Base-by-base conservation (phyloP, 2,888 invertebrate species). In the Lathronympha strigana region DNA sequence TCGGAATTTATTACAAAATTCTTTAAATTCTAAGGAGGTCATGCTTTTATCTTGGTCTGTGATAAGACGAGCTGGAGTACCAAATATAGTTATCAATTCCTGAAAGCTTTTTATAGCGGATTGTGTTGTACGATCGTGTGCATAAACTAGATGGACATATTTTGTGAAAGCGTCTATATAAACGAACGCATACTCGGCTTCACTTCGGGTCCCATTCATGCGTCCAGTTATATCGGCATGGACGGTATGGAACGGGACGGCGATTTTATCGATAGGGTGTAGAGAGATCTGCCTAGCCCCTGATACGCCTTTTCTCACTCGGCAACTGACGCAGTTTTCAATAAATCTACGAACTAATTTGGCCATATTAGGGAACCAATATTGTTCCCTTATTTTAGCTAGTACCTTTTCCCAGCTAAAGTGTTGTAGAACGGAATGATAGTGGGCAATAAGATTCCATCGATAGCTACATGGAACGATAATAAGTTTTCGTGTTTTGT, bases 161-260 rank as follows among this genome's bases (percentile, higher is more conserved):
- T 70, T 70, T 8, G 58, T 67, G 28, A 67, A 68, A 0, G 19
- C 69, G 13, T 68, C 63, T 23, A 70, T 63, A 53, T 23, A 68
- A 47, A 67, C 68, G 43, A 69, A 68, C 5, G 67, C 70, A 54
- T 71, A 69, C 49, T 69, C 63, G 1, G 64, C 4, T 5, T 25
- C n/a, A 43, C 55, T 58, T 8, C 63, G 60, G 23, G 49, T 68
- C 2, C 68, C 68, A 17, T 67, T 70, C 67, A 71, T 67, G 43
- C 45, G n/a, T 0, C 69, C 68, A 11, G 68, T 72, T n/a, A 67
- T 69, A 54, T 72, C 69, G 2, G 38, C 62, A 33, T 71, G 69
- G 2, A 70, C 50, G 6, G 68, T 69, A 33, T 70, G 68, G 9
- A 68, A 69, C n/a, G 68, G 69, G 8, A 68, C 51, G 2, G 67